Conservation (phyloP, 2,113 vertebrate species). For the Alosa alosa region DNA sequence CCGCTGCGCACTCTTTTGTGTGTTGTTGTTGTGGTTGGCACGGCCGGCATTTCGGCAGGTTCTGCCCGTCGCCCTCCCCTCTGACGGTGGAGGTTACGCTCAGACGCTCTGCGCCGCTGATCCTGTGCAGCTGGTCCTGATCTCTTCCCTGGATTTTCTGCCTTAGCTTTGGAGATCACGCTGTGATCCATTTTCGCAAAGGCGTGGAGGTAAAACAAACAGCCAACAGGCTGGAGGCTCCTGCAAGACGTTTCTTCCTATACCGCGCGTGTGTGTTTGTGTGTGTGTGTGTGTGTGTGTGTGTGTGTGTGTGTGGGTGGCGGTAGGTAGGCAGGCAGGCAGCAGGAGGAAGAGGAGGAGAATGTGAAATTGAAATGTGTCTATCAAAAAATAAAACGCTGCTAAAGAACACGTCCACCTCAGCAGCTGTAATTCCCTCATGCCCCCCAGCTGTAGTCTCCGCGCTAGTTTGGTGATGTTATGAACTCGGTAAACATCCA, state of each 20-base stretch:
- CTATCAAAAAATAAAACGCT: background rate
- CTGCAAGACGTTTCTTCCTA: background rate
- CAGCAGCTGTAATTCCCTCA: background rate
- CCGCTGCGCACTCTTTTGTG: conserved; percentile 31
- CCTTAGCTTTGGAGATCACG: conserved; percentile 46
- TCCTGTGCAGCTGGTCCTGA: conserved; percentile 44
- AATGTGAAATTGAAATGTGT: background rate
- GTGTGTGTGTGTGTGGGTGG: background rate
- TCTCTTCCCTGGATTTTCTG: conserved; percentile 34
- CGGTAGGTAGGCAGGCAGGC: background rate
- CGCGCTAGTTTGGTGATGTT: background rate
- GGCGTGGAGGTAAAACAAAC: conserved; percentile 48
- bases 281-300: background rate
- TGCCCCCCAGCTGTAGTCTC: background rate
- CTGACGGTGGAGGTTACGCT: conserved; percentile 29
- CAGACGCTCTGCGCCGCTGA: conserved; percentile 47
- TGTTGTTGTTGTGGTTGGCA: conserved; percentile 36
- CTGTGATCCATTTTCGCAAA: conserved; percentile 36
- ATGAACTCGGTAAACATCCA: background rate
- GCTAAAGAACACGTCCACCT: background rate
- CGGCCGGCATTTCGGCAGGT: conserved; percentile 18
- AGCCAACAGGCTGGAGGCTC: conserved; percentile 4
- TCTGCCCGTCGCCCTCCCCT: conserved; percentile 26
- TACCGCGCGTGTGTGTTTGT: background rate
- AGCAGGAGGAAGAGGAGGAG: background rate